Evolutionary conservation across 1,140 invertebrate species (phyloP), one percentile per base, ranked within the genome.

Genomic region (Brachionus angularis): DNA sequence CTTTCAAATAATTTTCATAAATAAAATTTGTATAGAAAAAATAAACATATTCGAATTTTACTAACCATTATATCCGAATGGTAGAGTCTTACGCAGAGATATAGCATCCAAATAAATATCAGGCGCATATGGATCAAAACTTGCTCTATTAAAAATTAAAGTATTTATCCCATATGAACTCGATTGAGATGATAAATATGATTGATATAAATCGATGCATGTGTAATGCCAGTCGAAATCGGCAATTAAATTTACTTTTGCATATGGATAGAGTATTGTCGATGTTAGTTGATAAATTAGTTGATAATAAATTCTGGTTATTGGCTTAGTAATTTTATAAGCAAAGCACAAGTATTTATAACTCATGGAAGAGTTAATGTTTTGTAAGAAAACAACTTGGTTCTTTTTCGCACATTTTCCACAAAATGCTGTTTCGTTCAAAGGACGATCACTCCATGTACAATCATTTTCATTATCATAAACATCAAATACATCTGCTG

Each of bases 371-470:
- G 49, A 10, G 23, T 52, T 52, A n/a, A 21, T 52, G 29, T 52
- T 52, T 31, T 31, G 29, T 7, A 52, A 5, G 29, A 52, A 12
- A 10, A 21, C 16, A 31, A 12, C 8, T 7, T 39, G 47, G 29
- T 2, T 12, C 3, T 52, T 52, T 52, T 2, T 21, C 8, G 53
- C 16, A 39, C 53, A 58, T 23, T 23, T 29, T 12, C 53, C 53
- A 58, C 53, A 58, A 58, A 58, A 58, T 18, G 53, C 53, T 31
- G 7, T 58, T 58, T 29, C 23, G 5, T 5, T 39, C 3, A 58
- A 31, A 18, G 31, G n/a, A 14, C 3, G 5, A 31, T 58, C 36
- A 18, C 27, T 23, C 2, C 25, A 18, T 14, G 8, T n/a, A 39
- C 53, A 58, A 4, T 34, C 33, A 8, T 29, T 10, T 58, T 58